phyloP scores from a whole-genome alignment of 2,797 vertebrate genomes.

The Loriculus beryllinus region DNA sequence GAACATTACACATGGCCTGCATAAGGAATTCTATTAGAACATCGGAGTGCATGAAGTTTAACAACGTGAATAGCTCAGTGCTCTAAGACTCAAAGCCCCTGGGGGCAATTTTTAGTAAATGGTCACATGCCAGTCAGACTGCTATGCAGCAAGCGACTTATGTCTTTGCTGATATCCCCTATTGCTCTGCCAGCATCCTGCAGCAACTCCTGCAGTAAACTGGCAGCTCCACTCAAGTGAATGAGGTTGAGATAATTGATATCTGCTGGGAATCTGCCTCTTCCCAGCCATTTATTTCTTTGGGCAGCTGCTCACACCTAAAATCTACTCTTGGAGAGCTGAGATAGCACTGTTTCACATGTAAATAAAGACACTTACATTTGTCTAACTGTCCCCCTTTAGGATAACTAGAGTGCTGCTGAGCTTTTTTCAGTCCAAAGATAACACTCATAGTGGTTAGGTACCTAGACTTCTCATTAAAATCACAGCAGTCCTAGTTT shows the following conservation, averaged over 20 bases:
- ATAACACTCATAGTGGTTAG: not conserved
- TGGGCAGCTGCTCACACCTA: not conserved
- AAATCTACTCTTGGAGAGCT: not conserved
- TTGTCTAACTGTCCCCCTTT: not conserved
- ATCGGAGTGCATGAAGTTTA: not conserved
- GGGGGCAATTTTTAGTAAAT: constrained; percentile 2
- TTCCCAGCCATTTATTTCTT: not conserved
- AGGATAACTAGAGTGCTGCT: not conserved
- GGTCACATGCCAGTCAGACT: not conserved
- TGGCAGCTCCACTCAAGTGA: not conserved
- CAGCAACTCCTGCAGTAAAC: constrained; percentile 8
- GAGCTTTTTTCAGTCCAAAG: not conserved
- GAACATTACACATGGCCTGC: not conserved
- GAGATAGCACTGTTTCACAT: not conserved
- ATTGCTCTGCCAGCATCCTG: constrained; percentile 18
- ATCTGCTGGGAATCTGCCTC: not conserved
- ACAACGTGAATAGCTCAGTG: not conserved
- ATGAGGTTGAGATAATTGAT: not conserved
- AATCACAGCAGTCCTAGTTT: not conserved
- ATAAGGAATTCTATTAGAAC: not conserved
- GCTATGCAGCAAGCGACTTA: not conserved
- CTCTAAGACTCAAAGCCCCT: not conserved
- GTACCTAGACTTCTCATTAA: not conserved
- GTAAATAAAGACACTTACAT: not conserved
- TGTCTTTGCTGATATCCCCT: not conserved